Conservation (phyloP, 2,888 invertebrate species). For the Fragum fragum region DNA sequence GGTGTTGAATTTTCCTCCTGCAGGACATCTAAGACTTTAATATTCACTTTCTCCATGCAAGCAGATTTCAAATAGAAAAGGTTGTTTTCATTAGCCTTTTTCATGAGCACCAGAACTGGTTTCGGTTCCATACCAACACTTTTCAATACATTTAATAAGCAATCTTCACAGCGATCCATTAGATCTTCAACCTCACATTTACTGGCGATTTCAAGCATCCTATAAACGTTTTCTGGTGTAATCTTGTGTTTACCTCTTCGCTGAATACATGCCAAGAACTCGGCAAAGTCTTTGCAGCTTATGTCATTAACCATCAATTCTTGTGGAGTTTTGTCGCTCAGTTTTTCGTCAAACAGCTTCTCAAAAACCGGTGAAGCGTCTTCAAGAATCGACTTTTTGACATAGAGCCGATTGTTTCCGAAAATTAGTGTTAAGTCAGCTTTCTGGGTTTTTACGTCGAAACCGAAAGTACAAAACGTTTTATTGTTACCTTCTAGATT, state of each 20-base stretch:
- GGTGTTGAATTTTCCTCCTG: neutral
- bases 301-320: neutral
- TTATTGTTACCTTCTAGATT: neutral
- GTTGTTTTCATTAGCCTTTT: neutral
- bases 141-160: neutral
- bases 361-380: slow-evolving; percentile 9
- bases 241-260: neutral
- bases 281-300: neutral
- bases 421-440: neutral
- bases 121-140: neutral
- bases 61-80: neutral
- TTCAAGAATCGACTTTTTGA: neutral
- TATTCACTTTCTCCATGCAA: neutral
- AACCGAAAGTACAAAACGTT: slow-evolving; percentile 1
- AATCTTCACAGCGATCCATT: neutral
- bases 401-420: neutral
- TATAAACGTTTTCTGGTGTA: neutral
- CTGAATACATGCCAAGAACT: slow-evolving; percentile 18
- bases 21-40: neutral
- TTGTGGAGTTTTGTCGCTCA: neutral
- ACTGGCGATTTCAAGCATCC: neutral
- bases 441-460: slow-evolving; percentile 10
- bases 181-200: slow-evolving; percentile 14
- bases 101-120: neutral
- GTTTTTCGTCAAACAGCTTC: neutral